These are phyloP conservation scores for Lacerta agilis DNA, from an alignment of 2,797 vertebrate genomes.

Conservation along the genomic window DNA sequence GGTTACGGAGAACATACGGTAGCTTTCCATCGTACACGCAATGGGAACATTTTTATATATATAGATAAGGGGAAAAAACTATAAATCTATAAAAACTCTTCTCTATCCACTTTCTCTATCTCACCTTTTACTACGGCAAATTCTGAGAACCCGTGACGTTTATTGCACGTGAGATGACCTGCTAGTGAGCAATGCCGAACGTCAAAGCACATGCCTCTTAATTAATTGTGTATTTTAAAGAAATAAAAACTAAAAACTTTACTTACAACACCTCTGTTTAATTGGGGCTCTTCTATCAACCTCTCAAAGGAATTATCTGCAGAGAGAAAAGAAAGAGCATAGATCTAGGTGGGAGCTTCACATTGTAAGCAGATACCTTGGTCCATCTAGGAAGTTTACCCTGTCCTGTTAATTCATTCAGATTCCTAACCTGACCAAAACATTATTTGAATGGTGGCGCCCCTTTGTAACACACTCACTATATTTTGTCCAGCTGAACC, in stretches of 20 bases:
- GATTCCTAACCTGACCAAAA: no score
- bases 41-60: no score
- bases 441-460: neutral
- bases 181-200: neutral
- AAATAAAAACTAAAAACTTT: conserved; percentile 32
- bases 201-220: neutral
- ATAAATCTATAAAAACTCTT: no score
- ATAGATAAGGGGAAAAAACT: no score
- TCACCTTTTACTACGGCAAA: no score
- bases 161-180: neutral
- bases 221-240: neutral
- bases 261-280: conserved; percentile 90
- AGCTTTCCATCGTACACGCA: no score
- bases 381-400: neutral
- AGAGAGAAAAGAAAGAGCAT: conserved; percentile 50
- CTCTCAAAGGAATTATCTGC: conserved; percentile 76
- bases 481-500: neutral
- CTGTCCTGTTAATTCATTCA: neutral
- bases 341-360: neutral
- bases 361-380: rapidly evolving
- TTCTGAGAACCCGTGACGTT: neutral
- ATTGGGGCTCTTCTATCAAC: conserved; percentile 79
- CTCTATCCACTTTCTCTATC: no score
- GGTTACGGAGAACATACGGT: no score
- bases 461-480: neutral